Conservation (phyloP, 2,888 invertebrate species). For the Laspeyria flexula region DNA sequence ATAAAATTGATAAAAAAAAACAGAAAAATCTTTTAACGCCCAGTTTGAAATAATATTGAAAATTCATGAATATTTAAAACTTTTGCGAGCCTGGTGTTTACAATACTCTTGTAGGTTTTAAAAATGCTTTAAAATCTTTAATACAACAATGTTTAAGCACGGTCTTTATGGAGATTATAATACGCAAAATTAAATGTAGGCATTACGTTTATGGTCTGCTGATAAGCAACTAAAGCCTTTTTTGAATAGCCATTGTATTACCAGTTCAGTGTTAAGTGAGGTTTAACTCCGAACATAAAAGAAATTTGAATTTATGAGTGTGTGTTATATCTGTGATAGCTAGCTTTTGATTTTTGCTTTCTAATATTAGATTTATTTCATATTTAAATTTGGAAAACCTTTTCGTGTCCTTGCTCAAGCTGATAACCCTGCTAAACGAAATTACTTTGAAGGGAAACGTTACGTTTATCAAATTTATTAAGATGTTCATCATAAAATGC, state of each 20-base stretch:
- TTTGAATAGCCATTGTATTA: conserved; percentile 7
- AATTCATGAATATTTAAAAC: conserved; percentile 4
- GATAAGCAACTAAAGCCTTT: conserved; percentile 31
- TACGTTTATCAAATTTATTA: no score
- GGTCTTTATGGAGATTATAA: conserved; percentile 15
- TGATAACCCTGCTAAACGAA: no score
- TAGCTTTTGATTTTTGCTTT: no score
- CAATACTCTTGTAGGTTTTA: conserved; percentile 1
- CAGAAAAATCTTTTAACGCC: background rate
- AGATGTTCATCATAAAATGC: no score
- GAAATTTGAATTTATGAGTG: no score
- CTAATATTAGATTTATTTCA: no score
- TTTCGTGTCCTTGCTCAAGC: no score
- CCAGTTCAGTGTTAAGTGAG: background rate
- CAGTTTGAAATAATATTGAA: background rate
- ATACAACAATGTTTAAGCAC: conserved; percentile 5
- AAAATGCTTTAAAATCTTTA: conserved; percentile 1
- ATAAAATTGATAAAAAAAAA: background rate
- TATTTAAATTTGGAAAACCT: no score
- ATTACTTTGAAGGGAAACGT: no score
- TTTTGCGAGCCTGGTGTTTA: background rate
- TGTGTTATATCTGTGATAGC: no score
- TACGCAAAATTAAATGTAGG: conserved; percentile 14
- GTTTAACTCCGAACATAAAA: no score
- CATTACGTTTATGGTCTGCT: conserved; percentile 6